Conservation (phyloP, 2,888 invertebrate genomes). For the Conomelus anceps region DNA sequence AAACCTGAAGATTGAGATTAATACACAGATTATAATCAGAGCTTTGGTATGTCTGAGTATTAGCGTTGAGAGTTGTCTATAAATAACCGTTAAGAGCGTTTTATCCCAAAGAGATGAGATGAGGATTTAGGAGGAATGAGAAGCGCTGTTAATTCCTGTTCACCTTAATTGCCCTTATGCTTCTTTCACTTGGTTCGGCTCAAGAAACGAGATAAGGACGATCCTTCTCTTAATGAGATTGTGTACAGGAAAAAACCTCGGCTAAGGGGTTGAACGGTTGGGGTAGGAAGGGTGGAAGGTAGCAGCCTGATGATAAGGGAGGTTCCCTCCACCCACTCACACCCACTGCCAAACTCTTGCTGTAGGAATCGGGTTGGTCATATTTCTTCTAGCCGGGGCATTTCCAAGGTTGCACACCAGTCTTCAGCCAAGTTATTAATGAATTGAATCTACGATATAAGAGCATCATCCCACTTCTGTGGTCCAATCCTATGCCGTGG, state of each 20-base stretch:
- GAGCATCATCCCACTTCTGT: not conserved
- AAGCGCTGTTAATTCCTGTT: not conserved
- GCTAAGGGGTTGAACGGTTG: not conserved
- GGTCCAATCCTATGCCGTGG: not conserved
- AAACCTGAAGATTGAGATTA: not conserved
- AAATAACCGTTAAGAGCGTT: not conserved
- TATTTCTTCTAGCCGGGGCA: not conserved
- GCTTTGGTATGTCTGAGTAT: not conserved
- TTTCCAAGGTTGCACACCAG: not conserved
- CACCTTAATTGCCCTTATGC: not conserved
- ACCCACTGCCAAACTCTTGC: not conserved
- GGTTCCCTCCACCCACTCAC: not conserved
- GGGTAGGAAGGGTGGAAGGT: not conserved
- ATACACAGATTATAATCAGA: not conserved
- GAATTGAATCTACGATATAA: not conserved
- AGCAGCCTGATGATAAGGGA: not conserved
- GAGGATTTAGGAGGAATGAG: not conserved
- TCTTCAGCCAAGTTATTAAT: not conserved
- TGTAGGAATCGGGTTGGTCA: not conserved
- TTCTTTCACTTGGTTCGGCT: not conserved
- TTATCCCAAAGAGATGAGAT: not conserved
- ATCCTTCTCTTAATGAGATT: not conserved
- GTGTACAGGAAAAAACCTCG: not conserved
- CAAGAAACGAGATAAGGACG: not conserved
- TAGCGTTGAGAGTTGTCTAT: not conserved